Percentiles rank a stretch among this genome's conserved stretches.
Conservation (phyloP, 2,797 vertebrate genomes). For the Sternotherus odoratus region DNA sequence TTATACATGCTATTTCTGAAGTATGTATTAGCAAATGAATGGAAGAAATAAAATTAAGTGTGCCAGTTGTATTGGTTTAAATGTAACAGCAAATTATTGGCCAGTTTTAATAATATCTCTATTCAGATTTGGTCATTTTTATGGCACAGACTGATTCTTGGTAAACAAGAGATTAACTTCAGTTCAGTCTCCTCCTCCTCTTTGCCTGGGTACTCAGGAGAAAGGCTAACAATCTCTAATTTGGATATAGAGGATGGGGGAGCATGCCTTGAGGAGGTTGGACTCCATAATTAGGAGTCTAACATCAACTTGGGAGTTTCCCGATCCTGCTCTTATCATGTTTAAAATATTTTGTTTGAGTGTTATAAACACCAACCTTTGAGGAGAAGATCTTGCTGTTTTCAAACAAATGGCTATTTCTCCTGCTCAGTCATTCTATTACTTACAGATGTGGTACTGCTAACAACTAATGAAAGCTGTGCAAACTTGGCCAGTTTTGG, state of each 20-base stretch:
- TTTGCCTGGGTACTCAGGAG: neutral
- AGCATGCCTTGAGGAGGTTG: neutral
- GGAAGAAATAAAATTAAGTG: neutral
- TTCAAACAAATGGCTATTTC: no score
- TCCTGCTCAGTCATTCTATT: neutral
- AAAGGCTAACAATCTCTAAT: neutral
- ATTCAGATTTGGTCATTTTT: neutral
- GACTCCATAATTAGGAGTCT: neutral
- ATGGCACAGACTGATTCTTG: neutral
- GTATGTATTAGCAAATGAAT: neutral
- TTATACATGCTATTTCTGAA: neutral
- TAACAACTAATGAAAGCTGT: neutral
- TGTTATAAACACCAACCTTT: neutral
- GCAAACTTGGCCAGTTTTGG: neutral
- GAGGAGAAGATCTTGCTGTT: neutral
- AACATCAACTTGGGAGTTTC: neutral
- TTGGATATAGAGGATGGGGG: rapidly evolving
- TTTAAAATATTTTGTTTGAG: neutral
- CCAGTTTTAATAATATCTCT: neutral
- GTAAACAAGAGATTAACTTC: neutral
- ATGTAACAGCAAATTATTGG: neutral
- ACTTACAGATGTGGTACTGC: neutral
- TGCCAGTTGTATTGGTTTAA: neutral
- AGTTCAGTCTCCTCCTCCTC: neutral
- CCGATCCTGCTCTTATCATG: neutral